Percentiles rank a stretch among this genome's conserved stretches.
Conservation (phyloP, 2,113 vertebrate genomes). For the Heliornis fulica region DNA sequence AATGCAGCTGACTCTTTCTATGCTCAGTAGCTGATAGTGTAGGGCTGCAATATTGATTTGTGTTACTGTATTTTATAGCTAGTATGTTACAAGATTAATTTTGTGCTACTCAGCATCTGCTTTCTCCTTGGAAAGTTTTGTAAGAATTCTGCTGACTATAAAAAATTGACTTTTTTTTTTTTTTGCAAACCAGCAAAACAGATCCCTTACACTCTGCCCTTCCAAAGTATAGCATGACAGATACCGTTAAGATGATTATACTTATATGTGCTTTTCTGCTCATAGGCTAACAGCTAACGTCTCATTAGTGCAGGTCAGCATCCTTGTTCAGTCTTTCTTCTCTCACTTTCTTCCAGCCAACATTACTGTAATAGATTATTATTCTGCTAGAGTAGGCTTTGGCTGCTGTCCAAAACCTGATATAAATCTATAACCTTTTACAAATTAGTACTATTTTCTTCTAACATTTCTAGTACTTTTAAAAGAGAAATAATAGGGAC, state of each 20-base stretch:
- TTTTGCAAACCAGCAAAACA: not conserved
- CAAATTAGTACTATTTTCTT: not conserved
- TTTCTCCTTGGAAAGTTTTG: conserved; percentile 57
- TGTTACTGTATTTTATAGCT: conserved; percentile 60
- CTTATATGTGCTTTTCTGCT: not conserved
- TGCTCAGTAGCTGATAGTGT: conserved; percentile 41
- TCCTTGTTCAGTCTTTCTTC: not conserved
- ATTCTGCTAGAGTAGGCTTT: not conserved
- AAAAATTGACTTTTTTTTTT: not conserved
- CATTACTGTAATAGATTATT: not conserved
- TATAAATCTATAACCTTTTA: not conserved
- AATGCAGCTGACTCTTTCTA: conserved; percentile 19
- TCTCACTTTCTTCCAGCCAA: not conserved
- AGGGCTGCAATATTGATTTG: conserved; percentile 61
- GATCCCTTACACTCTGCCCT: not conserved
- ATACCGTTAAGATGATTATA: conserved; percentile 44
- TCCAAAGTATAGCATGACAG: conserved; percentile 7
- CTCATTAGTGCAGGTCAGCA: conserved; percentile 2
- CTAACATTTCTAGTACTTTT: not conserved
- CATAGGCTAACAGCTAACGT: not conserved
- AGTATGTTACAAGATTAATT: conserved; percentile 67
- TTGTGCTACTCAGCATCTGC: conserved; percentile 57
- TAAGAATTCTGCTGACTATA: conserved; percentile 53
- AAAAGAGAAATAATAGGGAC: not conserved
- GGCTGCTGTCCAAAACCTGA: not conserved